phyloP scores from a whole-genome alignment of 1,140 invertebrate genomes.

The Platorchestia sp. region DNA sequence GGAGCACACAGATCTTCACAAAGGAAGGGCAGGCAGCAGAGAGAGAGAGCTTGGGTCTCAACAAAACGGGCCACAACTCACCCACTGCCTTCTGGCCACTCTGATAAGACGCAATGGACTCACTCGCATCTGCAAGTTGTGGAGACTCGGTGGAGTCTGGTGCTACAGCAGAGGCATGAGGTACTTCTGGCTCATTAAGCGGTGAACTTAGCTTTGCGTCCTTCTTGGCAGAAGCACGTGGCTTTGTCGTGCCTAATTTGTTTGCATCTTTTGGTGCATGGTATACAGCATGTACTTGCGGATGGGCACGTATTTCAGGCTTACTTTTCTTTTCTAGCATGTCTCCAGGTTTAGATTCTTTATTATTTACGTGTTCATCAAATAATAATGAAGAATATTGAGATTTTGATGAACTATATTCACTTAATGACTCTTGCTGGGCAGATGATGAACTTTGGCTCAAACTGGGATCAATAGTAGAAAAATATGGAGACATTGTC shows the following conservation, averaged over 20 bases:
- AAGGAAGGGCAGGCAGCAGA: background rate
- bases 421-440: background rate
- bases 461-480: background rate
- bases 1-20: background rate
- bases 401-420: background rate
- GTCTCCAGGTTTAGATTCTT: background rate
- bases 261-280: background rate
- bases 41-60: too few species aligned
- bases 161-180: background rate
- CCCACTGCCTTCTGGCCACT: background rate
- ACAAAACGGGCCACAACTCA: too few species aligned
- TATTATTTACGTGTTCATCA: background rate
- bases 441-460: background rate
- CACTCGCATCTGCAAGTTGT: background rate
- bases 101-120: background rate
- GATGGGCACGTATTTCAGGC: background rate
- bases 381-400: background rate
- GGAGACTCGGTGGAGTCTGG: background rate
- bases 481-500: background rate
- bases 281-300: background rate
- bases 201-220: background rate
- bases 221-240: background rate
- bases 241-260: background rate
- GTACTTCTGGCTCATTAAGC: background rate
- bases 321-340: background rate